Conservation (phyloP, 2,113 vertebrate species). For the Carollia perspicillata region DNA sequence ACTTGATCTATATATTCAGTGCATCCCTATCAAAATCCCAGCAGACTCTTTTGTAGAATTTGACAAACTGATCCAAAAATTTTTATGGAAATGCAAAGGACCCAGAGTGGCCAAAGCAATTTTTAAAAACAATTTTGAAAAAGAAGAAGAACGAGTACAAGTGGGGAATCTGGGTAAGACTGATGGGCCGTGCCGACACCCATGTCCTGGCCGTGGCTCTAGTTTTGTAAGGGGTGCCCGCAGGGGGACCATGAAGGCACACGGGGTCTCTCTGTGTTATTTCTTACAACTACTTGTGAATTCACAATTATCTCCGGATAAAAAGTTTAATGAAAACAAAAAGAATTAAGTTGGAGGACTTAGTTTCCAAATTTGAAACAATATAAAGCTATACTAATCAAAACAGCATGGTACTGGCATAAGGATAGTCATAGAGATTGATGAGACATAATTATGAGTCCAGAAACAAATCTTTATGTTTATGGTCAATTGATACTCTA, state of each 20-base stretch:
- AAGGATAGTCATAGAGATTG: background rate
- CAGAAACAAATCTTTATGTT: background rate
- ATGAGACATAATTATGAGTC: background rate
- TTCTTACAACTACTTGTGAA: background rate
- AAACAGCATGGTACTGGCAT: background rate
- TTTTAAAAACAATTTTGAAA: background rate
- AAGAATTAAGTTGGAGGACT: background rate
- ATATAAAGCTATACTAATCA: background rate
- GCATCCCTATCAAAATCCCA: background rate
- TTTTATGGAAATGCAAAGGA: slow-evolving; percentile 20
- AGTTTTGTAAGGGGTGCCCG: background rate
- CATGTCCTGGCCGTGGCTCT: background rate
- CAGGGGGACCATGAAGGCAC: background rate
- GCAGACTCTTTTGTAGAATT: background rate
- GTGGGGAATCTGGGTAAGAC: background rate
- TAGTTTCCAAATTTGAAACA: background rate
- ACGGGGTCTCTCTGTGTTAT: background rate
- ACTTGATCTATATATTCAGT: background rate
- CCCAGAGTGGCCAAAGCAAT: background rate
- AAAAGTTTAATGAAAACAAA: background rate
- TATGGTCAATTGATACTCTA: background rate
- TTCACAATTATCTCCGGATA: background rate
- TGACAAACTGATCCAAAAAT: background rate
- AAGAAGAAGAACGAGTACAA: background rate
- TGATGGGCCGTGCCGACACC: background rate